Percentiles rank a stretch among this genome's conserved stretches.
phyloP scores from a whole-genome alignment of 2,113 vertebrate species.

The Pampusana beccarii region DNA sequence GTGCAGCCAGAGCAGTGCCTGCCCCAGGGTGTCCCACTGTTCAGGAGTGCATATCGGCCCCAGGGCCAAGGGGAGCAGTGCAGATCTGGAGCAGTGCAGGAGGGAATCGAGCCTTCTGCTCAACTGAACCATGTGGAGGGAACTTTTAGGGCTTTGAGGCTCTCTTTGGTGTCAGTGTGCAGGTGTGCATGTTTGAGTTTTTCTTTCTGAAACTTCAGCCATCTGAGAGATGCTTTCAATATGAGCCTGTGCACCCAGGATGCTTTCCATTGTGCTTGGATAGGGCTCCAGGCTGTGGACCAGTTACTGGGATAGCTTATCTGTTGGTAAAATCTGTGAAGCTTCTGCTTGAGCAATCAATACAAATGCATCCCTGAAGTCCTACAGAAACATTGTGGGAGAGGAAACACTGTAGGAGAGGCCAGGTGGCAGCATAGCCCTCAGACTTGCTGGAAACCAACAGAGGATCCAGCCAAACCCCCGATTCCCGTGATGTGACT shows the following conservation, averaged over 20 bases:
- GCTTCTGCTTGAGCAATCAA: not conserved
- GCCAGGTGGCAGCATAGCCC: accelerated
- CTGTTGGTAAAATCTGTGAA: not conserved
- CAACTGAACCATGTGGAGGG: accelerated
- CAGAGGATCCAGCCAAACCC: not conserved
- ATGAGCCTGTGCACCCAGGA: too few species aligned
- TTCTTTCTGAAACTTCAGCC: not conserved
- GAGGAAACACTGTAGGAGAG: not conserved
- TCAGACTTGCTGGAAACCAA: not conserved
- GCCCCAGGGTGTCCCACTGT: not conserved
- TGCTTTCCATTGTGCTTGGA: not conserved
- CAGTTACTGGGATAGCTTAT: not conserved
- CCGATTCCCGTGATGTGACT: accelerated
- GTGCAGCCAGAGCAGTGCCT: not conserved
- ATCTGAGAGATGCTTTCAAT: not conserved
- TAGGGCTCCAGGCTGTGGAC: not conserved
- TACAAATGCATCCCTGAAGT: accelerated
- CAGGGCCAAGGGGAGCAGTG: accelerated
- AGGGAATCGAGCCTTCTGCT: not conserved
- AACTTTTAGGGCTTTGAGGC: not conserved
- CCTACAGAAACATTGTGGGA: not conserved
- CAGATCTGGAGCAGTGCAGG: not conserved
- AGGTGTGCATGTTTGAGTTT: accelerated
- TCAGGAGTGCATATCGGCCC: accelerated
- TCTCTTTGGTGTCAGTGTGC: not conserved